A percentile compares a stretch with the other conserved stretches of the same genome.
phyloP scores from a whole-genome alignment of 2,888 invertebrate species.

The Andrena trimmerana region DNA sequence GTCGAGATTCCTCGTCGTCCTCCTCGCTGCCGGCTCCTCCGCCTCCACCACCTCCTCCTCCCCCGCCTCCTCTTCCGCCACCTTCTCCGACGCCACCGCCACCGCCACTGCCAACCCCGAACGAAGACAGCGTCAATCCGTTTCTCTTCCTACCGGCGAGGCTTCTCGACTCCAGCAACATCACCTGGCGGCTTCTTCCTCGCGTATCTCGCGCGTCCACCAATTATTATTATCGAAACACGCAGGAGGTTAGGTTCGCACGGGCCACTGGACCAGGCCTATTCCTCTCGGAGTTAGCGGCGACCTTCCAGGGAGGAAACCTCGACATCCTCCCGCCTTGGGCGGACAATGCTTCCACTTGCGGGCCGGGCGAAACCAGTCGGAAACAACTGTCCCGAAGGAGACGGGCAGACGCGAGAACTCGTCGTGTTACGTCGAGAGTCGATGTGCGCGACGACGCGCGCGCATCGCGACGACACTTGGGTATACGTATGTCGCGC shows the following conservation, averaged over 20 bases:
- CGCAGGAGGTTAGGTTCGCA: background rate
- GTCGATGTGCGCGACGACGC: conserved; percentile 37
- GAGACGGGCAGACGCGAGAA: background rate
- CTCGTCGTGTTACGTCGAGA: conserved; percentile 16
- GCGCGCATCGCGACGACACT: conserved; percentile 62
- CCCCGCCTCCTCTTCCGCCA: conserved; percentile 86
- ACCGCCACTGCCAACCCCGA: conserved; percentile 80
- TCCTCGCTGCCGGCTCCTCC: conserved; percentile 87
- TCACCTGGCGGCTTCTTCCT: conserved; percentile 74
- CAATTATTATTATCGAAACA: conserved; percentile 51
- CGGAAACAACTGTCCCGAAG: background rate
- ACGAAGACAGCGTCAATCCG: conserved; percentile 84
- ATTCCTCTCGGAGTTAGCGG: background rate
- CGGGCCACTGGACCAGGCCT: background rate
- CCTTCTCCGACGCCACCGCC: conserved; percentile 83
- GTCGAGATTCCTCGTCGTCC: conserved; percentile 87
- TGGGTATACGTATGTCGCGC: background rate
- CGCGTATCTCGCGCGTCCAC: conserved; percentile 45
- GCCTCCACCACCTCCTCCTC: conserved; percentile 86
- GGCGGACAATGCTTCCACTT: background rate
- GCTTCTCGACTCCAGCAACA: conserved; percentile 85
- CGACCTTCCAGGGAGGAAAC: conserved; percentile 64
- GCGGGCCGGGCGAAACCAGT: background rate
- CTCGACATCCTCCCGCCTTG: conserved; percentile 50
- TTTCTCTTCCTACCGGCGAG: conserved; percentile 84